A percentile compares a stretch with the other conserved stretches of the same genome.
Evolutionary conservation across 2,888 invertebrate genomes (phyloP).

Genomic region (Sialis fuliginosa): DNA sequence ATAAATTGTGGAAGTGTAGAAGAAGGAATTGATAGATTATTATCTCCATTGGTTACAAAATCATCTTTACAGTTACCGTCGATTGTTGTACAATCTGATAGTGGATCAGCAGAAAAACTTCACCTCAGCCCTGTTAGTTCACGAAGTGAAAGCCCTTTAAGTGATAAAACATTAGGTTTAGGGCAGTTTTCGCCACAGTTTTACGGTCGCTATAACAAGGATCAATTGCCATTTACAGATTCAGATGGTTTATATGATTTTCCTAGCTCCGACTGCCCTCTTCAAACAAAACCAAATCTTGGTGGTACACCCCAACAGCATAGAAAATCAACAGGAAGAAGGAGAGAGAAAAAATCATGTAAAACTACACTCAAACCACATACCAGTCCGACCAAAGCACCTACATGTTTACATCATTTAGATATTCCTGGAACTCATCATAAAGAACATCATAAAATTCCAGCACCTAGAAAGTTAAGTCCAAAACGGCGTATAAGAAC

Average conservation of each 20-base stretch:
- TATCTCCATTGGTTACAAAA: constrained; percentile 17
- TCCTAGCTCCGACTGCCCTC: constrained; percentile 51
- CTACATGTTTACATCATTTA: constrained; percentile 33
- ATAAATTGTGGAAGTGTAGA: constrained; percentile 37
- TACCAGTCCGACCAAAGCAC: constrained; percentile 33
- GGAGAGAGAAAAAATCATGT: constrained; percentile 39
- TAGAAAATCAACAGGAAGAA: constrained; percentile 42
- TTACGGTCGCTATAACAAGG: constrained; percentile 41
- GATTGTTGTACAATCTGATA: constrained; percentile 35
- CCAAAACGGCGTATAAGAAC: constrained; percentile 36
- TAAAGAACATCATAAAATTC: constrained; percentile 25
- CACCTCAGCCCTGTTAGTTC: constrained; percentile 55
- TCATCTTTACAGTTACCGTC: constrained; percentile 39
- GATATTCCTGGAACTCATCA: constrained; percentile 31
- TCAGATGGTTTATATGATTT: constrained; percentile 67
- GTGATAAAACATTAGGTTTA: constrained; percentile 46
- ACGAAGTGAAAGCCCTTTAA: constrained; percentile 59
- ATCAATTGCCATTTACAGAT: constrained; percentile 51
- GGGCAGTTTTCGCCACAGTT: constrained; percentile 54
- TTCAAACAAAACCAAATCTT: constrained; percentile 23
- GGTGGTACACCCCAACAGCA: constrained; percentile 28
- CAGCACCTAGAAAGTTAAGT: constrained; percentile 31
- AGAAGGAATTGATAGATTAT: constrained; percentile 27
- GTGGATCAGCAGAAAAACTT: constrained; percentile 29
- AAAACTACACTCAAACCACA: constrained; percentile 28